Conservation (phyloP, 2,113 vertebrate species). For the Chamaea fasciata region DNA sequence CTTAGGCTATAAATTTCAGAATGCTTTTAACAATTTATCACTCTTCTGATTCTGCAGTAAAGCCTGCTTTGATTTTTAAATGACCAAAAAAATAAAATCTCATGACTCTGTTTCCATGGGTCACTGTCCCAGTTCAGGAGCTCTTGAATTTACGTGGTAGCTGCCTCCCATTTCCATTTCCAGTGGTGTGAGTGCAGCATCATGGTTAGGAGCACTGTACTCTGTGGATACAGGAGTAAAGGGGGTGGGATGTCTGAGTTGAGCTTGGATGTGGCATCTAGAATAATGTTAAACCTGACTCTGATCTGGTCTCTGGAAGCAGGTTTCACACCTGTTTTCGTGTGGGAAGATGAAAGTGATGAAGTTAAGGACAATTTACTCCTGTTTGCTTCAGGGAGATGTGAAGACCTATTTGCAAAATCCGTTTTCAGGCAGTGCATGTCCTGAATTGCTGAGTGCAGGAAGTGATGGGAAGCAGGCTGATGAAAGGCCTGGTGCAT, state of each 20-base stretch:
- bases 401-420: background rate
- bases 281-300: background rate
- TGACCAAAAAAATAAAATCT: background rate
- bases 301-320: background rate
- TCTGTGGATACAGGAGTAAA: background rate
- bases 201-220: background rate
- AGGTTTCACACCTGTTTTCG: background rate
- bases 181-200: background rate
- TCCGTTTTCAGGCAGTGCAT: fast-evolving
- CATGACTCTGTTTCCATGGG: background rate
- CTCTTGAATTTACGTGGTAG: background rate
- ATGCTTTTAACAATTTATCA: background rate
- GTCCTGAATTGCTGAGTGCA: background rate
- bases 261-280: background rate
- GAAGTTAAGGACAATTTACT: background rate
- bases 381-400: background rate
- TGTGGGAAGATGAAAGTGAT: background rate
- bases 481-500: background rate
- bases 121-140: background rate
- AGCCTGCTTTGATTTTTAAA: background rate
- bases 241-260: background rate
- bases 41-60: background rate
- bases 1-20: background rate
- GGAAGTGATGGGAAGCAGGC: background rate
- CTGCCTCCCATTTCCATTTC: background rate